Base-by-base conservation (phyloP, 2,888 invertebrate species). In the Drosophila cracens region DNA sequence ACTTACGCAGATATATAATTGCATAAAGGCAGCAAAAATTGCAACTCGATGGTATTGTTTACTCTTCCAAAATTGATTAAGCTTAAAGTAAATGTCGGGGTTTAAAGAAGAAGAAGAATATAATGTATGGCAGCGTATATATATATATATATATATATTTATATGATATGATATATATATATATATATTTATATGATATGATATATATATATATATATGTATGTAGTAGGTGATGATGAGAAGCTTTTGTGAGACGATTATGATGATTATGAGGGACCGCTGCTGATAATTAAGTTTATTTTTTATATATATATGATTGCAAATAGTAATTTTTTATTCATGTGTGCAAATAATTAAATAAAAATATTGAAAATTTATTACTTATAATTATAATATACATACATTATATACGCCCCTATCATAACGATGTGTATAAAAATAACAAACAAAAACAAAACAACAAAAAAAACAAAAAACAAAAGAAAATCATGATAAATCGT, bases 261-360 rank as follows among this genome's bases (percentile, higher is more conserved):
- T 38, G 70, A 69, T 36, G 66, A 57, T 36, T 53, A 54, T 46
- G 63, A 68, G 77, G 81, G 81, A 76, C 73, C 79, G 79, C 79
- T 80, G 87, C 79, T 85, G 86, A 76, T 86, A 87, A 88, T 87
- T 87, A 89, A 90, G 87, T 90, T 87, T 87, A 90, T 87, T 87
- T 87, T 87, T 87, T 87, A 87, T 90, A 89, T 89, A 87, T 82
- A 87, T 90, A 90, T 87, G 89, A 87, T 90, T 87, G 90, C 89
- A 87, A 90, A 87, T 90, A 87, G 89, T 90, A 86, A 86, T 86
- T 83, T 88, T 85, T 87, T 89, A 85, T 85, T 89, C 89, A 87
- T 84, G 90, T 87, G 87, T 87, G 87, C 87, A 87, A 87, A 87
- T 87, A 90, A 90, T 90, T 87, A 86, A 87, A 83, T 81, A 82